Evolutionary conservation across 2,888 invertebrate species (phyloP), one percentile per base, ranked within the genome.

Genomic region (Sipunculus nudus): DNA sequence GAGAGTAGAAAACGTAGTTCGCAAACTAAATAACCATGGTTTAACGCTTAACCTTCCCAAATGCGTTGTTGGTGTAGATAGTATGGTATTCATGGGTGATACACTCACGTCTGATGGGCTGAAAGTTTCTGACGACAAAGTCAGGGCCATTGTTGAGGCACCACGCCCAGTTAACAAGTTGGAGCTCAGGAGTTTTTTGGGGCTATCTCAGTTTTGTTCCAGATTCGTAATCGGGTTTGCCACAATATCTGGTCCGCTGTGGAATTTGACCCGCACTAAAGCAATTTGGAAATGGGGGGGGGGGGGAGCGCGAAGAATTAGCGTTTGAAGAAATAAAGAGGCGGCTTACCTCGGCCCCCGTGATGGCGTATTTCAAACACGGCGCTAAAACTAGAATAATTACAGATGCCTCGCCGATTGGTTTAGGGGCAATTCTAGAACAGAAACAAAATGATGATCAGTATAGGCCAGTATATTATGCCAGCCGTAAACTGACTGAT

Each of bases 111-210:
- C 28, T 2, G 38, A 64, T 26, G 50, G 58, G 1, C 19, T 53
- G 13, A 10, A 35, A 13, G 31, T 39, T 5, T 6, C 45, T 3
- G 19, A 43, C n/a, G 53, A 53, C 23, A 58, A 58, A 32, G 52
- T 52, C 4, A 50, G 43, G 25, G 58, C 58, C 6, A 48, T 45
- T 21, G 38, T 45, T 10, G 46, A 71, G 10, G 69, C 71, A 56
- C 73, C 74, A 38, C 53, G 47, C 0, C 74, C 74, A 3, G n/a
- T n/a, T n/a, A n/a, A 66, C 56, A 25, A 68, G 72, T 47, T 43
- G 13, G 63, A 76, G 29, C 53, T 76, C 21, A 56, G 65, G 6
- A 68, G 72, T 2, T 74, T 73, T 50, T 29, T 76, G 2, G 73
- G 76, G 1, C 52, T 72, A 29, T 50, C 74, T 6, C 41, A 40